Evolutionary conservation across 37 sponge, comb jelly and placozoan species (phyloP).

Genomic region (Chondrilla cf. caribensis): DNA sequence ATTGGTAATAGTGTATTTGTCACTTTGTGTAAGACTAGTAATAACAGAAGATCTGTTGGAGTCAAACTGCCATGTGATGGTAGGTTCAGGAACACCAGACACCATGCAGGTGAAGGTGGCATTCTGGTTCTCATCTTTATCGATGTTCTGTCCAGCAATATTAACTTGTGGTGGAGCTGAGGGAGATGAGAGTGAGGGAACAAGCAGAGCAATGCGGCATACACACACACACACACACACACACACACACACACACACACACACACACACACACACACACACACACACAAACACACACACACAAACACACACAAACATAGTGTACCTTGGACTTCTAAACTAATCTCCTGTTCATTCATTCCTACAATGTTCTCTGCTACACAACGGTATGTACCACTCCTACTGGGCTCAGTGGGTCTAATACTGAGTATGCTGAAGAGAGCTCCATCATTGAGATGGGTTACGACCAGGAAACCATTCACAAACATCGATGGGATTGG

Average conservation of each 20-base stretch:
- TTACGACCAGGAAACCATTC: not conserved
- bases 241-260: no score
- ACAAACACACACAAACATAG: not conserved
- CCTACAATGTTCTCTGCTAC: conserved; percentile 4
- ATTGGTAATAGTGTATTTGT: not conserved
- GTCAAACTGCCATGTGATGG: not conserved
- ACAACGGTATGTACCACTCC: not conserved
- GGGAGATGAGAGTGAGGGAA: no score
- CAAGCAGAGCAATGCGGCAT: no score
- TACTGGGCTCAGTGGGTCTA: not conserved
- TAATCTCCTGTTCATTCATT: not conserved
- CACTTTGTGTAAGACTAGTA: not conserved
- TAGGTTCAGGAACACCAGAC: not conserved
- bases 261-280: no score
- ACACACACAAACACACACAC: not conserved
- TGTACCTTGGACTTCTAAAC: not conserved
- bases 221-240: no score
- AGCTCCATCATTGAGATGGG: not conserved
- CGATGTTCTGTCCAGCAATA: not conserved
- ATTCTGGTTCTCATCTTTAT: not conserved
- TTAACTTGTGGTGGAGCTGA: not conserved
- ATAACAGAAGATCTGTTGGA: not conserved
- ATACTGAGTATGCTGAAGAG: not conserved
- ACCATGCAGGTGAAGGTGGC: not conserved
- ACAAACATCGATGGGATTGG: no score